Conservation (phyloP, 2,797 vertebrate species). For the Diglossa cyanea region DNA sequence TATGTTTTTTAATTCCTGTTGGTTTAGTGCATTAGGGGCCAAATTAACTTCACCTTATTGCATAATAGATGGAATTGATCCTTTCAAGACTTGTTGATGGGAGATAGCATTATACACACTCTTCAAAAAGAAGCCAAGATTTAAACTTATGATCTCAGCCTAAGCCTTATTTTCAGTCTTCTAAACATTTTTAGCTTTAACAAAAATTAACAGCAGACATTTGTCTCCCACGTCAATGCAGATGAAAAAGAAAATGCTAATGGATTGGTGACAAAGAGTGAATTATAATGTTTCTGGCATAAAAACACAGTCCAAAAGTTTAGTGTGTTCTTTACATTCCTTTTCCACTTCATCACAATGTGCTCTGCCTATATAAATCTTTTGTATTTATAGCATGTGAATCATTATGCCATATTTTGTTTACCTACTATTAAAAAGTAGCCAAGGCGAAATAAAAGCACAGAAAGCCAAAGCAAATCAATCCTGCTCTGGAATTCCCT, state of each 20-base stretch:
- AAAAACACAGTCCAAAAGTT: background rate
- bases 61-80: conserved; percentile 40
- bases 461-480: background rate
- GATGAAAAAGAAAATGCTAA: conserved; percentile 20
- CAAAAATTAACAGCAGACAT: background rate
- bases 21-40: conserved; percentile 30
- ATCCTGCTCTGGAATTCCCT: background rate
- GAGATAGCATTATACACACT: background rate
- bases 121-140: conserved; percentile 20
- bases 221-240: background rate
- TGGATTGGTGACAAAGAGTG: background rate
- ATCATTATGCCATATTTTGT: background rate
- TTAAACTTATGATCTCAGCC: conserved; percentile 47
- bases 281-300: background rate
- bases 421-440: background rate
- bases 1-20: conserved; percentile 49
- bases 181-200: background rate
- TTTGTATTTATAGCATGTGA: background rate
- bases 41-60: conserved; percentile 49
- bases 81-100: conserved; percentile 35
- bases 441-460: background rate
- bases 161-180: background rate
- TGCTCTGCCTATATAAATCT: background rate
- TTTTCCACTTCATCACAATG: background rate
- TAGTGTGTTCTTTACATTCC: background rate